Evolutionary conservation across 1,140 invertebrate genomes (phyloP), one percentile per base, ranked within the genome.

Genomic region (Alviniconcha marisindica): DNA sequence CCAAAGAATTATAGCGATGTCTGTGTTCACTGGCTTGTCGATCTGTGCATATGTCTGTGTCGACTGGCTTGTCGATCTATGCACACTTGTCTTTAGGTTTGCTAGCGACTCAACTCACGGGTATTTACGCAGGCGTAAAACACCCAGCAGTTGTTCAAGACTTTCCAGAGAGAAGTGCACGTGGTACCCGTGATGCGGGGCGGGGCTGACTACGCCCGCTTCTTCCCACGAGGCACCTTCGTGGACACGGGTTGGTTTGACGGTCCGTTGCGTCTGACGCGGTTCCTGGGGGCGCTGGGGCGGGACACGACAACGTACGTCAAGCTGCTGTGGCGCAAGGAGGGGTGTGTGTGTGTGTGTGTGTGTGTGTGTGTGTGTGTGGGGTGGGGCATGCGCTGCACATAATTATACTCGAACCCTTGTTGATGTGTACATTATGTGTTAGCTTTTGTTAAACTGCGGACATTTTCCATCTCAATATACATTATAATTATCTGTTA

Each of bases 31-130:
- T n/a, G n/a, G n/a, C n/a, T n/a, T n/a, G n/a, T n/a, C n/a, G n/a
- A n/a, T n/a, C n/a, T n/a, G n/a, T n/a, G n/a, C n/a, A n/a, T n/a
- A n/a, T n/a, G n/a, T n/a, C n/a, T n/a, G n/a, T n/a, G n/a, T n/a
- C n/a, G n/a, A n/a, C n/a, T n/a, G 89, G 40, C 4, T 21, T 99
- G 97, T 89, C 96, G 98, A 89, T 96, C 97, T 54, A 96, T 98
- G 94, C 94, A 99, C 14, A 96, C 97, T 89, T 96, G 94, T 63
- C 96, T 93, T 1, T 78, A 78, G 28, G n/a, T n/a, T n/a, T n/a
- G n/a, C n/a, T n/a, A n/a, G n/a, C n/a, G n/a, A n/a, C n/a, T n/a
- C n/a, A n/a, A n/a, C n/a, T n/a, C n/a, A n/a, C n/a, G n/a, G n/a
- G n/a, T n/a, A n/a, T n/a, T n/a, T n/a, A n/a, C n/a, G n/a, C n/a